Evolutionary conservation across 23 tunicate genomes (phyloP), one percentile per base, ranked within the genome.

Genomic region (Corella eumyota): DNA sequence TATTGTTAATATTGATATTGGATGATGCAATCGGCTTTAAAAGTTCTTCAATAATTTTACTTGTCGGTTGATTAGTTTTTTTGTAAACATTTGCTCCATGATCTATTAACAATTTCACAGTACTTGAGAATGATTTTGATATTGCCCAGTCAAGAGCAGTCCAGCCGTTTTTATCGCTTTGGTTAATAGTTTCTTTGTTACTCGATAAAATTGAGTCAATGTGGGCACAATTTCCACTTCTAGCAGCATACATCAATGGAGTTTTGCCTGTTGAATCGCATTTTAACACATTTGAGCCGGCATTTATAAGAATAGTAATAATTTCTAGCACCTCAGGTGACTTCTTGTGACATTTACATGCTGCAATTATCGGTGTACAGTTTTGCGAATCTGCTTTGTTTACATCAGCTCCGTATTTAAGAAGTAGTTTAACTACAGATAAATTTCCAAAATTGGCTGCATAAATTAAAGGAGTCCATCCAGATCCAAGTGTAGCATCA

Each of bases 401-500:
- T 2, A 72, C 69, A 65, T 81, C 60, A 37, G 79, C 74, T 27
- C 72, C 72, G 6, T 40, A 28, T 23, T 81, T 62, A 0, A 81
- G 15, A 25, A 81, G 50, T 11, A 45, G 28, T 31, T 66, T 19
- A 17, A 81, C 69, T 6, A 72, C 46, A 17, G 36, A 25, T 34
- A 64, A 6, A 26, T 81, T 70, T 17, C 68, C 72, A 72, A 81
- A 81, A 50, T 72, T 64, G n/a, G 79, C 58, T 20, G 90, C 90
- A 60, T 81, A 72, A 23, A 58, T 54, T 30, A 81, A 56, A 1
- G 72, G 60, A 17, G 79, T 56, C 90, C 90, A 81, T 2, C 74
- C 79, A 31, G 90, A 81, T 49, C 64, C 64, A 44, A 81, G 47
- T 60, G 72, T 4, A 21, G 27, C 53, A 51, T 81, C 59, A 36